phyloP scores from a whole-genome alignment of 1,140 invertebrate species.

The Ectropis grisescens region DNA sequence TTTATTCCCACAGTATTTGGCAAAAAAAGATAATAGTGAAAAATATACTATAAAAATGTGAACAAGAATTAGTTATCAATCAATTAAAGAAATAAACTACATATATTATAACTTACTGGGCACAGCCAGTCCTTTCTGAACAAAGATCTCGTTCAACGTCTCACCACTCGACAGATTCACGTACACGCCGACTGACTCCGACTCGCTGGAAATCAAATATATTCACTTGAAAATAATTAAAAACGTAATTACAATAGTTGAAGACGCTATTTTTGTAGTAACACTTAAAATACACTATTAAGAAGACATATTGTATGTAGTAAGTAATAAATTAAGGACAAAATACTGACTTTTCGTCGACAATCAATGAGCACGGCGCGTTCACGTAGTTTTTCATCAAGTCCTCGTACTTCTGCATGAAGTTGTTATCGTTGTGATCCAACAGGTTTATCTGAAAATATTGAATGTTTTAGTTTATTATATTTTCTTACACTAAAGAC shows the following conservation, averaged over 20 bases:
- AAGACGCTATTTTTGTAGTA: no score
- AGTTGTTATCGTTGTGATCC: constrained; percentile 15
- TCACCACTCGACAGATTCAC: constrained; percentile 20
- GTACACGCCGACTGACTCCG: constrained; percentile 45
- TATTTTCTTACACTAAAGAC: no score
- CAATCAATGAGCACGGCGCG: constrained; percentile 21
- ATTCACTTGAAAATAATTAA: no score
- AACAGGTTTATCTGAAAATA: constrained; percentile 29
- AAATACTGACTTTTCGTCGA: constrained; percentile 45
- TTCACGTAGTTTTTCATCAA: constrained; percentile 25
- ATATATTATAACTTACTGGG: constrained; percentile 36
- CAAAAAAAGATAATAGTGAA: no score
- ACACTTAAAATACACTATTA: no score
- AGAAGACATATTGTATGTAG: no score
- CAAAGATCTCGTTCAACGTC: constrained; percentile 28
- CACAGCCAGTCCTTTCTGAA: constrained; percentile 20
- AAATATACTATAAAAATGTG: no score
- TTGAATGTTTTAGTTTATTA: no score
- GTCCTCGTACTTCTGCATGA: constrained; percentile 19
- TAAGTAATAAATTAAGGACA: constrained; percentile 1
- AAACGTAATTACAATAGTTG: no score
- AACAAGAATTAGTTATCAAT: no score
- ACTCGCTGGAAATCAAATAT: constrained; percentile 46
- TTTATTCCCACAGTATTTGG: no score
- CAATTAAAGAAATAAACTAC: no score